A percentile compares a stretch with the other conserved stretches of the same genome.
phyloP scores from a whole-genome alignment of 2,888 invertebrate species.

The Phalera bucephala region DNA sequence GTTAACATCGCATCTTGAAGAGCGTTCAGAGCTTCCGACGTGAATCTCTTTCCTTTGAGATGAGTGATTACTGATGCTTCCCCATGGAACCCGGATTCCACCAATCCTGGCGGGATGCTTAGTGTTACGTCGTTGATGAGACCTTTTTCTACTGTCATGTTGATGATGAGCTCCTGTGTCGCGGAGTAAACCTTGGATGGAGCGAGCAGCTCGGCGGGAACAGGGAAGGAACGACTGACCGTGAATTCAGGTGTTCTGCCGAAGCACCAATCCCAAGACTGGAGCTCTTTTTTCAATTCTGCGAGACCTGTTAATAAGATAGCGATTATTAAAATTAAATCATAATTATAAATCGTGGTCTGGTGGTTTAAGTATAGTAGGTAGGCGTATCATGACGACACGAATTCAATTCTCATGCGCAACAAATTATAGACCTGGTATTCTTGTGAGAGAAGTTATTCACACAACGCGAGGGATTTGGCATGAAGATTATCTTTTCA shows the following conservation, averaged over 20 bases:
- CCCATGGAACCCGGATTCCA: conserved; percentile 83
- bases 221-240: conserved; percentile 85
- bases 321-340: background rate
- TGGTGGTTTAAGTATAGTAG: no score
- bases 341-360: no score
- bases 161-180: conserved; percentile 82
- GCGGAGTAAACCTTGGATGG: conserved; percentile 62
- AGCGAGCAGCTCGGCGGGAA: conserved; percentile 79
- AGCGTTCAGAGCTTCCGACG: conserved; percentile 83
- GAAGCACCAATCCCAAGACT: conserved; percentile 94
- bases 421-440: no score
- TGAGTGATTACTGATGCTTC: conserved; percentile 86
- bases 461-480: no score
- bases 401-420: no score
- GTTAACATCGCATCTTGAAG: conserved; percentile 82
- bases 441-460: no score
- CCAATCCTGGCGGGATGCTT: conserved; percentile 84
- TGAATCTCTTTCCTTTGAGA: conserved; percentile 86
- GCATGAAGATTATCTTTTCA: no score
- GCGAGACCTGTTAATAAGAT: conserved; percentile 84
- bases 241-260: conserved; percentile 94
- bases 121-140: conserved; percentile 86
- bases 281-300: conserved; percentile 86
- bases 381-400: no score
- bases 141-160: conserved; percentile 85